Conservation (phyloP, 2,113 vertebrate genomes). For the Phainopepla nitens region DNA sequence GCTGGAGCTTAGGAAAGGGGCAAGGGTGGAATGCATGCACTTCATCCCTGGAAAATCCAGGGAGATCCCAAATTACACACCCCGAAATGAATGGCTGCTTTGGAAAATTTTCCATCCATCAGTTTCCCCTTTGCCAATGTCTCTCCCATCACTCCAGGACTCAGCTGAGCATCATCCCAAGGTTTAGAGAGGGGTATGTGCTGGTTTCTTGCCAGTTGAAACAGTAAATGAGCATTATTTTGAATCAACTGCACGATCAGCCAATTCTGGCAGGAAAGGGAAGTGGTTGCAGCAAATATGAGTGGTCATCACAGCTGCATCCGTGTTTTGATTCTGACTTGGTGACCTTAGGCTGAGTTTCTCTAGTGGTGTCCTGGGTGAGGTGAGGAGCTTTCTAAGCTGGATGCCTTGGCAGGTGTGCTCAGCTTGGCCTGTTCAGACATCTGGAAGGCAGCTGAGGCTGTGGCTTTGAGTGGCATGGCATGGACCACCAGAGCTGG, state of each 20-base stretch:
- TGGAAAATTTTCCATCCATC: background rate
- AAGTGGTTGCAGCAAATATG: background rate
- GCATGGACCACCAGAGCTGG: background rate
- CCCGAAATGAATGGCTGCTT: background rate
- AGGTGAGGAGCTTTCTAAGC: background rate
- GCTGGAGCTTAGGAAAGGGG: background rate
- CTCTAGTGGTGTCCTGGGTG: background rate
- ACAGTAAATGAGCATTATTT: background rate
- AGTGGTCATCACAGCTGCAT: conserved; percentile 23
- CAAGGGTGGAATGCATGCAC: background rate
- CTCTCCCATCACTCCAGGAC: background rate
- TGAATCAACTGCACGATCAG: background rate
- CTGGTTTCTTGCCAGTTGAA: background rate
- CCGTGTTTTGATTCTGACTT: background rate
- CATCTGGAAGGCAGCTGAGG: background rate
- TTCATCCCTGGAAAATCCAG: conserved; percentile 30
- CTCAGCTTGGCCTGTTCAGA: background rate
- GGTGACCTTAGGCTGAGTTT: background rate
- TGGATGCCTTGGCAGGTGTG: background rate
- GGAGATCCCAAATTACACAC: background rate
- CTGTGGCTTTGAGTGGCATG: background rate
- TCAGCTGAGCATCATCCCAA: background rate
- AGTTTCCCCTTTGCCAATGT: background rate
- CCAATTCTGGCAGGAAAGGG: background rate
- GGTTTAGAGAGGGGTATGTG: background rate